A percentile compares a stretch with the other conserved stretches of the same genome.
These are phyloP conservation scores for Penelope pileata DNA, from an alignment of 2,113 vertebrate species.

Conservation along the genomic window DNA sequence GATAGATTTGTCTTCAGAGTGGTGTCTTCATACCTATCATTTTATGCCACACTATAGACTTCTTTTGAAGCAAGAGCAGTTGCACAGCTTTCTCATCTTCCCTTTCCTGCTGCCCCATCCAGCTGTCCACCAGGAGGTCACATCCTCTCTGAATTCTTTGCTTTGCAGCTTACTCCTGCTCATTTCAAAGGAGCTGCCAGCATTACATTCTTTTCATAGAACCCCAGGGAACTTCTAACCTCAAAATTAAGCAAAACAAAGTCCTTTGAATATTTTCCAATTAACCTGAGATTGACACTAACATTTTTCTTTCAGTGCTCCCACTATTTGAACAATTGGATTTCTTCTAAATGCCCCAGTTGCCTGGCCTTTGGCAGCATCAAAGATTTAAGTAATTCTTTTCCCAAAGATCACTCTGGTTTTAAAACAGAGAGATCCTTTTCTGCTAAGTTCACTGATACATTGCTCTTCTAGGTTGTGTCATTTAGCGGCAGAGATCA, in stretches of 20 bases:
- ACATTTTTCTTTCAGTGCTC: neutral
- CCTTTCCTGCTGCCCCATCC: neutral
- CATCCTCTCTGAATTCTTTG: neutral
- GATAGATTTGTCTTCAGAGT: neutral
- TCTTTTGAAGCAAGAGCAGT: neutral
- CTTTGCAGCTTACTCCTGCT: neutral
- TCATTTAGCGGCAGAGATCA: neutral
- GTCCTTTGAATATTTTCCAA: conserved; percentile 45
- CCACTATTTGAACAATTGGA: neutral
- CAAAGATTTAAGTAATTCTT: neutral
- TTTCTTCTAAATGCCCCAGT: neutral
- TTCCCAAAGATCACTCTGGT: neutral
- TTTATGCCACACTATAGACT: neutral
- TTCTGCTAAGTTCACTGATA: neutral
- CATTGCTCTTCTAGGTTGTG: neutral
- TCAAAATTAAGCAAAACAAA: conserved; percentile 59
- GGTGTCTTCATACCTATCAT: neutral
- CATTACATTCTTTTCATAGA: neutral
- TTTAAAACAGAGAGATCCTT: conserved; percentile 1
- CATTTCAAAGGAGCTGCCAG: conserved; percentile 35
- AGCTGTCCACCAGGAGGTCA: neutral
- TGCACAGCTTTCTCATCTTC: neutral
- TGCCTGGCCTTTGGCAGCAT: neutral
- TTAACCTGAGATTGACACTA: conserved; percentile 53
- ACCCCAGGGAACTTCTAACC: conserved; percentile 38